Evolutionary conservation across 2,888 invertebrate species (phyloP), one percentile per base, ranked within the genome.

Genomic region (Andrena fulva): DNA sequence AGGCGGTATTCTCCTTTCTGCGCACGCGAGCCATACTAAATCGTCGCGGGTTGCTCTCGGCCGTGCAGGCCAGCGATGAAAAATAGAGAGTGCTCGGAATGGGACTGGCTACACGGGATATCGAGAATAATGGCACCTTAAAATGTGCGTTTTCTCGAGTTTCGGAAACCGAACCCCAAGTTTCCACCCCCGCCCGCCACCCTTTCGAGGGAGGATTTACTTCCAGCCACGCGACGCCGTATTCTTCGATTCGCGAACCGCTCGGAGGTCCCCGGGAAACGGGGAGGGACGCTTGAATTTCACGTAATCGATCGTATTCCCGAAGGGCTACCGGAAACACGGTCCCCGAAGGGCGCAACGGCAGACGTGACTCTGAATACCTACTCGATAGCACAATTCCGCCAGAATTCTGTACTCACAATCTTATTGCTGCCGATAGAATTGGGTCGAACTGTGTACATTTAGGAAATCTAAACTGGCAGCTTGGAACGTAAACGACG

Each of bases 261-360:
- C 42, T 77, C 8, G 20, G 56, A 33, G 59, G 74, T 48, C 20
- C 16, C 60, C 50, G 29, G 59, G 66, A 60, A 75, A 66, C 42
- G 35, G 59, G 27, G 59, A 50, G 75, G 5, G 42, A 52, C 7
- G 75, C 33, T 77, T 75, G 59, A 62, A 64, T 75, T 78, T 67
- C 75, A 29, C 52, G 67, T 52, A 67, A 76, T 76, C 76, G 67
- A 78, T 75, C 64, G 76, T 59, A 33, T 24, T 67, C 27, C 24
- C 29, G 50, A 42, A 16, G 27, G 75, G 76, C 62, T 67, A 75
- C 60, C 60, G 76, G 67, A 60, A 78, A 67, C 60, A 60, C 50
- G 77, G 76, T 4, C 60, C 56, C 62, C 60, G 76, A 12, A 67
- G 31, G 24, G 60, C 2, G 67, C 27, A 42, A 77, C 75, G 35